Evolutionary conservation across 2,888 invertebrate species (phyloP), one percentile per base, ranked within the genome.

Genomic region (Athripsodes cinereus): DNA sequence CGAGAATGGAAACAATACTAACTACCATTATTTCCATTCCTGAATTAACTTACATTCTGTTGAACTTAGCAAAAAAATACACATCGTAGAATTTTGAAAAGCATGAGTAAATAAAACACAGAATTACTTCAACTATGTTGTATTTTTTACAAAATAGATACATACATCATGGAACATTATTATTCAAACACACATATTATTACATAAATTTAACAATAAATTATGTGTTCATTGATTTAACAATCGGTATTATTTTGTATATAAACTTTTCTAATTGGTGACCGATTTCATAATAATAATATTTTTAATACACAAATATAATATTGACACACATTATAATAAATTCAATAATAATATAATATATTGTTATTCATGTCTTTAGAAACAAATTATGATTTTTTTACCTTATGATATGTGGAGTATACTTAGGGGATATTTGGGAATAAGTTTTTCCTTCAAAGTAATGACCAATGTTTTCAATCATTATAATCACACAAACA

Each of bases 91-190:
- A n/a, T n/a, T n/a, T n/a, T n/a, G n/a, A n/a, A n/a, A n/a, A n/a
- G n/a, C n/a, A n/a, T n/a, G n/a, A n/a, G n/a, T 47, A 52, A 52
- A 52, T 34, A 55, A 55, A 47, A 55, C 16, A 50, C 35, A 51
- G 19, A 8, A 16, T 52, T 55, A 60, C 58, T 35, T 58, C 62
- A 60, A 62, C 62, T 62, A 60, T 52, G 50, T 53, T 62, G 61
- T 62, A 62, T 62, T 62, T 60, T 62, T 62, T 62, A 62, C 50
- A 62, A 62, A 62, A 62, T 60, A 62, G 59, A 59, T 59, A 61
- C 60, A 55, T 61, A 62, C 57, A 59, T 62, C 54, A 40, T 62
- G 58, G 58, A 62, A 60, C 59, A 62, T 57, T 55, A 22, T 59
- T 55, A 22, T 62, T 62, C 53, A 62, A 62, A 62, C 62, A 62